Evolutionary conservation across 1,140 invertebrate genomes (phyloP), one percentile per base, ranked within the genome.

Genomic region (Vanessa atalanta): DNA sequence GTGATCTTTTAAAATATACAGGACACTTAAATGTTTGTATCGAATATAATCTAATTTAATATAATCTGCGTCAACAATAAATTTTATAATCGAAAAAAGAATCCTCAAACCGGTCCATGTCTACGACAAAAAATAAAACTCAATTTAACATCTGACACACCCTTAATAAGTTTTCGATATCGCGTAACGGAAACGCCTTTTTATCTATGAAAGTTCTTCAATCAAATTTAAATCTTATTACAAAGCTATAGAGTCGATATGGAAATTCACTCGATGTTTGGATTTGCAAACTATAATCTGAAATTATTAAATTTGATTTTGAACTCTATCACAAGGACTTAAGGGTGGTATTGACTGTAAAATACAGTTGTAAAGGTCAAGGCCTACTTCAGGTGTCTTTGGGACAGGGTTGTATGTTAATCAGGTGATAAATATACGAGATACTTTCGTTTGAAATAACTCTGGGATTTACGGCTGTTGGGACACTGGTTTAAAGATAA

Each of bases 121-220:
- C 23, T 43, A 15, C 23, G 57, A 61, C 37, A 61, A 48, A 57
- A 61, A 71, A 64, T 51, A 61, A 61, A 26, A 14, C 55, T 61
- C 55, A 60, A 71, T 64, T 31, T 47, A 64, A 71, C 50, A 66
- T 63, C 60, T 51, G 69, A 51, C 69, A 71, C 60, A 71, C 60
- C 60, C 69, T 64, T 71, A 71, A 71, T 71, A 71, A 64, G 23
- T 71, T 71, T 64, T 43, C 69, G 31, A 71, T 71, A 71, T 71
- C 57, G 16, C 12, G 53, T 43, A 57, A 37, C 13, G 57, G 26
- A 37, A 61, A 37, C 15, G 14, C 57, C 12, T 37, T 20, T 9
- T 31, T 31, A 31, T 31, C 14, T 37, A 37, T 37, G 31, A 15
- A 37, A 68, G 23, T 31, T 14, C 20, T 20, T 23, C 51, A 57